Base-by-base conservation (phyloP, 2,797 vertebrate genomes). In the Macropodus opercularis region DNA sequence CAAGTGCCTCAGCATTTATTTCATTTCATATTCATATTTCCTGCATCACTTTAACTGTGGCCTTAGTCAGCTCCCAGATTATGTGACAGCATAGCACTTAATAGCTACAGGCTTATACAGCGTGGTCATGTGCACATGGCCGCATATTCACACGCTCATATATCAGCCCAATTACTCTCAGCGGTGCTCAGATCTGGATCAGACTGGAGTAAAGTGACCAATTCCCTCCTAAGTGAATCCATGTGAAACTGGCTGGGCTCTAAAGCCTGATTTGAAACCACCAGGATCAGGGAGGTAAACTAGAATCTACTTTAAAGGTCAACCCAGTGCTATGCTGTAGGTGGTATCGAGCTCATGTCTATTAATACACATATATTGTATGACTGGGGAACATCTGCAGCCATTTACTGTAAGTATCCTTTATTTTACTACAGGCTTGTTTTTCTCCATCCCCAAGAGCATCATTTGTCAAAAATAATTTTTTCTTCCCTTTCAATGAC, bases 221-320 rank as follows among this genome's bases (percentile, higher is more conserved):
- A 38, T 36, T 47, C 7, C 34, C 50, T 51, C 49, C 69, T 57
- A 67, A 75, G 71, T 67, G 78, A 73, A 79, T 86, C 76, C 65
- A 57, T 39, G 61, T 38, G 67, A 27, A 64, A 73, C 63, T 22
- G 75, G 65, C 55, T 72, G 4, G 17, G 47, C 22, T 22, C 40
- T 14, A 17, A 72, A 51, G 31, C 53, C 62, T 24, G 62, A 34
- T 85, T 80, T 74, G 75, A 83, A 81, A 71, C 75, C 66, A 53
- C 38, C 29, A 14, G 70, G 54, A 64, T 73, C 80, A 51, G 31
- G 18, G 72, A 75, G 65, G 75, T 68, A 58, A 52, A 79, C 63
- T 80, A 74, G 84, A 69, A 77, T 81, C 80, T 68, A 66, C 52
- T 44, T 63, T 56, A 27, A 42, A 59, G 57, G 32, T 61, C 58